Conservation (phyloP, 2,113 vertebrate species). For the Prolemur simus region DNA sequence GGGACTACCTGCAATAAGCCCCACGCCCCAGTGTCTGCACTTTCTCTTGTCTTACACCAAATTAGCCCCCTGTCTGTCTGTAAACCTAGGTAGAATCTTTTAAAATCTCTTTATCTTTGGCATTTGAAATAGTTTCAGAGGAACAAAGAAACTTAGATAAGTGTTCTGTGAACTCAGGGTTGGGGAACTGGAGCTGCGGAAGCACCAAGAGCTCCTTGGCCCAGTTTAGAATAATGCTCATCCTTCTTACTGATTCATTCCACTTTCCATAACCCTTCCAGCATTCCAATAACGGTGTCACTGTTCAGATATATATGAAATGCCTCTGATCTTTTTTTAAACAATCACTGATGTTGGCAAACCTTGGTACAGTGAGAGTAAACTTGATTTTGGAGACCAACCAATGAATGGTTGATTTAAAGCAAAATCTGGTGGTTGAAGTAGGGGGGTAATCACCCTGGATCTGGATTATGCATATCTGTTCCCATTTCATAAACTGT, state of each 20-base stretch:
- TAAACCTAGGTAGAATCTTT: constrained; percentile 44
- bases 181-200: not conserved
- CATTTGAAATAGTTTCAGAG: constrained; percentile 43
- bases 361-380: not conserved
- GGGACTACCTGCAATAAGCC: not conserved
- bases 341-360: not conserved
- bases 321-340: not conserved
- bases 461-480: not conserved
- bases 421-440: not conserved
- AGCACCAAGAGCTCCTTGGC: not conserved
- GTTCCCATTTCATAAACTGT: not conserved
- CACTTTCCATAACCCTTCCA: not conserved
- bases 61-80: not conserved
- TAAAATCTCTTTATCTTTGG: not conserved
- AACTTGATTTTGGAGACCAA: not conserved
- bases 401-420: not conserved
- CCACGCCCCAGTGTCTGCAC: not conserved
- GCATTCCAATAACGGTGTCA: not conserved
- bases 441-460: not conserved
- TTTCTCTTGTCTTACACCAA: not conserved
- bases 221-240: not conserved
- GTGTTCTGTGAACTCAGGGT: not conserved
- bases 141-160: not conserved
- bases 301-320: not conserved
- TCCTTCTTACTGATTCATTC: not conserved